Evolutionary conservation across 2,888 invertebrate genomes (phyloP).

Genomic region (Escarpia spicata): DNA sequence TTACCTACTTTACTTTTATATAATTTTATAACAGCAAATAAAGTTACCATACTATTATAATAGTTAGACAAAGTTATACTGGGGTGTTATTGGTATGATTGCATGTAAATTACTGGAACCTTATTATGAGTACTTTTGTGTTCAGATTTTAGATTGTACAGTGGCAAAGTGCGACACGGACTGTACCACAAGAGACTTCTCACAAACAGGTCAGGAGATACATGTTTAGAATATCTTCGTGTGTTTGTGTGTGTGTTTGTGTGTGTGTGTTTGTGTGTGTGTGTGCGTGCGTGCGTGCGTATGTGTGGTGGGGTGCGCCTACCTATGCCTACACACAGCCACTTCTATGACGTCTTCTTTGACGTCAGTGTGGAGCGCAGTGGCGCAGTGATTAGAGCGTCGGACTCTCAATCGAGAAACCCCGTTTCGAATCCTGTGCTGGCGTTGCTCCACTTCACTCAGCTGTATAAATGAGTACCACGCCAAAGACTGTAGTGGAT

Average conservation of each 20-base stretch:
- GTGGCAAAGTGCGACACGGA: background rate
- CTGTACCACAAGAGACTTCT: background rate
- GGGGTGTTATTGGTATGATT: background rate
- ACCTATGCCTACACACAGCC: background rate
- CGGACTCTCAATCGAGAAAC: too few species aligned
- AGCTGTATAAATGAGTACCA: too few species aligned
- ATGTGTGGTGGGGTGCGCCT: background rate
- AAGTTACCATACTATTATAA: too few species aligned
- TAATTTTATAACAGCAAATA: too few species aligned
- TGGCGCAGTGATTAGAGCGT: too few species aligned
- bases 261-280: constrained; percentile 1
- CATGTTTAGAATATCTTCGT: background rate
- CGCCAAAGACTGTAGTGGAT: too few species aligned
- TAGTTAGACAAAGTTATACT: background rate
- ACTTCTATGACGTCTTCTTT: background rate
- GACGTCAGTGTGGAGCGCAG: too few species aligned
- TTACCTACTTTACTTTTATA: too few species aligned
- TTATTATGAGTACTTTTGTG: background rate
- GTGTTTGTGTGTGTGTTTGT: background rate
- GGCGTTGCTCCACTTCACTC: too few species aligned
- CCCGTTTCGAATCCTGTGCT: too few species aligned
- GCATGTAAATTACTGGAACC: background rate
- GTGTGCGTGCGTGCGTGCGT: background rate
- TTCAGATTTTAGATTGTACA: background rate
- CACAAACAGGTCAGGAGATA: background rate